phyloP scores from a whole-genome alignment of 2,888 invertebrate species.

The Trachelus tabidus region DNA sequence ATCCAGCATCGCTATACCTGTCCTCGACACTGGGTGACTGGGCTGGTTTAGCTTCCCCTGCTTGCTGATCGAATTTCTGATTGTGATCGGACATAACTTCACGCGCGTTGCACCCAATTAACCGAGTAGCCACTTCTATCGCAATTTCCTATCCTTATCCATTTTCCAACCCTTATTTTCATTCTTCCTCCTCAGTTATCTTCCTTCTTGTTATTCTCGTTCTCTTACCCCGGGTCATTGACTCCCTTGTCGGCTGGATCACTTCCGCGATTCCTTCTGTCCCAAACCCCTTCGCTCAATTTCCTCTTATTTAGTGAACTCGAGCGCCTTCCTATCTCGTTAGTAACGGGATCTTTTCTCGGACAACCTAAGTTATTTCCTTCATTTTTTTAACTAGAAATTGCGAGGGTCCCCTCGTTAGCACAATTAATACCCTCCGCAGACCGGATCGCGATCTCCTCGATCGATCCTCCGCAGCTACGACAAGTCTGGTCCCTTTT shows the following conservation, averaged over 20 bases:
- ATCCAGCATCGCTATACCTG: not conserved
- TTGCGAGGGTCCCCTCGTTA: slow-evolving; percentile 2
- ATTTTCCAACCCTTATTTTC: not conserved
- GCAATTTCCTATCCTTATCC: not conserved
- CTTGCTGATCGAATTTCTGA: not conserved
- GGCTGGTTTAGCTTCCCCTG: not conserved
- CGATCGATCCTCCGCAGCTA: not conserved
- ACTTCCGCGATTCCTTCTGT: not conserved
- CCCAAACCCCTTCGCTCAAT: slow-evolving; percentile 26
- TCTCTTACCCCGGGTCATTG: not conserved
- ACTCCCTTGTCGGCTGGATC: not conserved
- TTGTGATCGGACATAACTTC: slow-evolving; percentile 38
- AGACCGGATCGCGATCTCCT: not conserved
- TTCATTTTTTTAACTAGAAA: slow-evolving; percentile 26
- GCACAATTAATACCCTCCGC: not conserved
- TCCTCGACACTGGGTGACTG: not conserved
- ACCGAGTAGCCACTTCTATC: slow-evolving; percentile 1
- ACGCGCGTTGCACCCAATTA: slow-evolving; percentile 37
- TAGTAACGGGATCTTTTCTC: slow-evolving; percentile 43
- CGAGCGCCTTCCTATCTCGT: slow-evolving; percentile 40
- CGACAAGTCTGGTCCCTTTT: not conserved
- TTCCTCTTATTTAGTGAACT: slow-evolving; percentile 37
- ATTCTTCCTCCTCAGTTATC: not conserved
- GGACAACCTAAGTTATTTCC: slow-evolving; percentile 18
- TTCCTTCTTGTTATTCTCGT: not conserved